These are phyloP conservation scores for Timandra comae DNA, from an alignment of 2,888 invertebrate species.

Conservation along the genomic window DNA sequence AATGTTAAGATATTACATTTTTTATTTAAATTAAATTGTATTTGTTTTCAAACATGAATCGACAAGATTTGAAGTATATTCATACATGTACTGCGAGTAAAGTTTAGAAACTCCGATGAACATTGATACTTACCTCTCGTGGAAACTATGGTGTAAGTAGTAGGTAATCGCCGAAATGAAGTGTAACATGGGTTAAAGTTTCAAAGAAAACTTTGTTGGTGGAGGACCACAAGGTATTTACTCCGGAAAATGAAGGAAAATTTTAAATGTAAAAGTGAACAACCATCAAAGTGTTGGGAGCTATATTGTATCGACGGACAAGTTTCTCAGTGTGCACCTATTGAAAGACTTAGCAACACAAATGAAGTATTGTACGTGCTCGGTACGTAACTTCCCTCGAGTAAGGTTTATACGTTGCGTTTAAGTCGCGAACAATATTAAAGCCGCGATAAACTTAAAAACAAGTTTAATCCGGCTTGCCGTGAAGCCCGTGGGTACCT, in stretches of 20 bases:
- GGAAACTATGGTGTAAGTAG: no score
- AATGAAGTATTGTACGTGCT: slow-evolving; percentile 37
- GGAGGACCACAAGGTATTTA: slow-evolving; percentile 10
- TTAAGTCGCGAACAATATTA: slow-evolving; percentile 71
- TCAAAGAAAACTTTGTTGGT: slow-evolving; percentile 15
- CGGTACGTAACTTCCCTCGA: slow-evolving; percentile 37
- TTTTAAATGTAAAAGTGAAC: slow-evolving; percentile 13
- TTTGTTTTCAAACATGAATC: no score
- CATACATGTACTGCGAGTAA: no score
- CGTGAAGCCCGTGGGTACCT: slow-evolving; percentile 46
- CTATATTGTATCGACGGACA: slow-evolving; percentile 14
- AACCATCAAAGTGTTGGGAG: slow-evolving; percentile 12
- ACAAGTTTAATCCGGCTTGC: slow-evolving; percentile 70
- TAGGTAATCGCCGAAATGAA: no score
- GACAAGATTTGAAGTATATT: no score
- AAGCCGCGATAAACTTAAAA: slow-evolving; percentile 72
- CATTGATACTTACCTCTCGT: no score
- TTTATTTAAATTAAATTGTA: no score
- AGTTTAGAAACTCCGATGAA: no score
- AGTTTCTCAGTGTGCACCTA: slow-evolving; percentile 19
- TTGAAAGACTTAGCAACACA: slow-evolving; percentile 31
- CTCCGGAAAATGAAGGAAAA: slow-evolving; percentile 18
- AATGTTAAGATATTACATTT: slow-evolving; percentile 34
- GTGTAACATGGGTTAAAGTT: no score
- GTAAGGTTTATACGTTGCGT: slow-evolving; percentile 56